These are phyloP conservation scores for Semotilus atromaculatus DNA, from an alignment of 2,797 vertebrate genomes.

Conservation along the genomic window DNA sequence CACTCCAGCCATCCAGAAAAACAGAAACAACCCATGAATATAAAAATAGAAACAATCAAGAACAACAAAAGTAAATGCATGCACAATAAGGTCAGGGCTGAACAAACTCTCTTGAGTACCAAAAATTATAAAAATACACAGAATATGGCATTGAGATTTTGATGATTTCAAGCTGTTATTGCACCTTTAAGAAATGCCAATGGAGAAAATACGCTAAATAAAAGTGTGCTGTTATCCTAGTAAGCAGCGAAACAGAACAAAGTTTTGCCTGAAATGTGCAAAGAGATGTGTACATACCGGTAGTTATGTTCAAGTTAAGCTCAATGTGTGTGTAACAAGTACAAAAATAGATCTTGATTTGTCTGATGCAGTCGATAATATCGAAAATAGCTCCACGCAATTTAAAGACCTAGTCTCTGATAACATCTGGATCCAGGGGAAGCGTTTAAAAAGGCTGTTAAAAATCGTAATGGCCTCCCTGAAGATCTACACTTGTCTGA, in stretches of 20 bases:
- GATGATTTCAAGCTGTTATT: slow-evolving; percentile 26
- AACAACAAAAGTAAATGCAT: not conserved
- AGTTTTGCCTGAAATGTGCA: slow-evolving; percentile 22
- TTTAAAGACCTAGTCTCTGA: not conserved
- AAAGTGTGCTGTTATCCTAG: not conserved
- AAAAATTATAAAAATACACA: slow-evolving; percentile 16
- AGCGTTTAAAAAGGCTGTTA: slow-evolving; percentile 21
- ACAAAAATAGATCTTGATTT: slow-evolving; percentile 51
- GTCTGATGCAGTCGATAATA: slow-evolving; percentile 19
- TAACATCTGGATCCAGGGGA: not conserved
- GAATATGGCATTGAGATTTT: slow-evolving; percentile 15
- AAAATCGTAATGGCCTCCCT: slow-evolving; percentile 23
- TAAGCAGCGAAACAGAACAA: slow-evolving; percentile 18
- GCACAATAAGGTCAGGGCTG: not conserved
- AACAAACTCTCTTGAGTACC: not conserved
- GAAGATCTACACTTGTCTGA: slow-evolving; percentile 7
- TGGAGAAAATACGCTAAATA: not conserved
- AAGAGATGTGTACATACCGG: slow-evolving; percentile 31
- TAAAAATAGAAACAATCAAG: slow-evolving; percentile 13
- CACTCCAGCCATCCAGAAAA: slow-evolving; percentile 20
- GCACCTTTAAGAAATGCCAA: slow-evolving; percentile 22
- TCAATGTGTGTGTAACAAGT: slow-evolving; percentile 6
- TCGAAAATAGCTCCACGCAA: slow-evolving; percentile 22
- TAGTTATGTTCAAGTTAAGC: slow-evolving; percentile 17
- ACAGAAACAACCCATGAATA: slow-evolving; percentile 5